Evolutionary conservation across 2,888 invertebrate genomes (phyloP), one percentile per base, ranked within the genome.

Genomic region (Meloe dianella): DNA sequence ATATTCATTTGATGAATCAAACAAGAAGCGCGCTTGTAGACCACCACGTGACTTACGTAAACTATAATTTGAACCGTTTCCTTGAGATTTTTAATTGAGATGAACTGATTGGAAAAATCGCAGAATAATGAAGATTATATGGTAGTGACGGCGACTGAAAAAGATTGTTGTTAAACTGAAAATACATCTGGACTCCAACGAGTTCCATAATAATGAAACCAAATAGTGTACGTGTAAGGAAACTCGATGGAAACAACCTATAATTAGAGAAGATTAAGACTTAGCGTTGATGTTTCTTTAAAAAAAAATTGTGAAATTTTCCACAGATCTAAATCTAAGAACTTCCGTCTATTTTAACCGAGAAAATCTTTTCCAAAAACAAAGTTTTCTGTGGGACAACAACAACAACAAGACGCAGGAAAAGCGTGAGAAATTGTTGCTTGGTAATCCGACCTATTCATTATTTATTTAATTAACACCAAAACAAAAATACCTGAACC

Each of bases 391-490:
- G 12, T 9, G 2, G 10, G 9, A 32, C 7, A 12, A 35, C 4
- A 35, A 12, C 12, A 35, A 14, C 27, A 35, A 35, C 10, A 32
- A 2, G 17, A 41, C 17, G 41, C 17, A 17, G 17, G 41, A 41
- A 41, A 41, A 41, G 41, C 41, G 41, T 41, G 41, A 41, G 41
- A 41, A 41, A 17, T 17, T 41, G 6, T n/a, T n/a, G 41, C 17
- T 41, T 41, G 7, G 17, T 17, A n/a, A n/a, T 41, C 10, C 1
- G n/a, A n/a, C n/a, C 10, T 17, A 2, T 6, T 8, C 17, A 41
- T 41, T 41, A n/a, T 41, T n/a, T 41, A 41, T 17, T 41, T 41
- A 41, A 41, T n/a, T n/a, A n/a, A n/a, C n/a, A n/a, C n/a, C n/a
- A n/a, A n/a, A n/a, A n/a, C n/a, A 17, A 41, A 41, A 41, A 17